phyloP scores from a whole-genome alignment of 2,888 invertebrate species.

The Tachina grossa region DNA sequence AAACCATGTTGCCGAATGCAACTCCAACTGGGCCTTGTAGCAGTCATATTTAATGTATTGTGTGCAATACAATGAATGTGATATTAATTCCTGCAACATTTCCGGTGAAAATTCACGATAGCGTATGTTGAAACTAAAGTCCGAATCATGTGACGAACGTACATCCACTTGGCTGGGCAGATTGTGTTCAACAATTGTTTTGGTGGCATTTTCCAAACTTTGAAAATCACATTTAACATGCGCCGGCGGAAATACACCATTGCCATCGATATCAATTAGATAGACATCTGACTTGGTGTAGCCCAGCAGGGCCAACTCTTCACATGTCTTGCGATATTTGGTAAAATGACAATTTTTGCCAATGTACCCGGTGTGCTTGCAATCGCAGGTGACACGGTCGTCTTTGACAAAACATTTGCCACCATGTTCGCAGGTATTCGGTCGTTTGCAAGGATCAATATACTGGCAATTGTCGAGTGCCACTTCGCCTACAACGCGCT shows the following conservation, averaged over 20 bases:
- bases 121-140: constrained; percentile 92
- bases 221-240: constrained; percentile 96
- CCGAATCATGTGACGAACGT: constrained; percentile 89
- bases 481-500: constrained; percentile 93
- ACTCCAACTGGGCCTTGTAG: constrained; percentile 92
- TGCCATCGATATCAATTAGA: constrained; percentile 96
- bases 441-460: constrained; percentile 93
- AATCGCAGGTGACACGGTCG: constrained; percentile 94
- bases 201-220: constrained; percentile 91
- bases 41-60: constrained; percentile 96
- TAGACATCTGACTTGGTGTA: constrained; percentile 95
- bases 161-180: constrained; percentile 95
- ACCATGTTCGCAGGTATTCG: constrained; percentile 96
- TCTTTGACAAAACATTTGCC: constrained; percentile 95
- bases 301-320: constrained; percentile 94
- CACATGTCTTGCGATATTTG: constrained; percentile 94
- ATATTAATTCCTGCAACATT: constrained; percentile 95
- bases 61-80: constrained; percentile 93
- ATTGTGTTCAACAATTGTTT: constrained; percentile 95
- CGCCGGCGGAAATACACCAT: constrained; percentile 95
- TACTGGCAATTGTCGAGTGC: constrained; percentile 95
- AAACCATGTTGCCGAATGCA: constrained; percentile 95
- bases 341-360: constrained; percentile 98
- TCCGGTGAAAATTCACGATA: constrained; percentile 95
- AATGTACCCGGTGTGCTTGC: constrained; percentile 94